Percentiles rank a stretch among this genome's conserved stretches.
These are phyloP conservation scores for Liopterus haemorrhoidalis DNA, from an alignment of 2,888 invertebrate genomes.

Conservation along the genomic window DNA sequence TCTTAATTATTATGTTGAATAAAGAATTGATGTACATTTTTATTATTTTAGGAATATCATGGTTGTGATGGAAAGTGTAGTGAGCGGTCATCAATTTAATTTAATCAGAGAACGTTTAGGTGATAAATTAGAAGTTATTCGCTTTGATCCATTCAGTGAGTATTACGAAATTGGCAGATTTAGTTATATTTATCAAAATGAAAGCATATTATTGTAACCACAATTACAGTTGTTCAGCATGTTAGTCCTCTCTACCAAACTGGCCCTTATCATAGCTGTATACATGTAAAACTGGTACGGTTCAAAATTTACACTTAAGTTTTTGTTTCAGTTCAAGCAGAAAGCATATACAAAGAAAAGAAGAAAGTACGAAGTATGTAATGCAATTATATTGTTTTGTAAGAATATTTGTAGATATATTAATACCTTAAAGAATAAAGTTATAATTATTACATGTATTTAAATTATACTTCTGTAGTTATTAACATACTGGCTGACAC, in stretches of 20 bases:
- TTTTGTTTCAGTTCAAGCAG: constrained; percentile 61
- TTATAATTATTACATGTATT: too few relatives aligned
- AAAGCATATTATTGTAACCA: constrained; percentile 7
- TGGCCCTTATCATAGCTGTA: neutral
- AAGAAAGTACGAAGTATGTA: constrained; percentile 69
- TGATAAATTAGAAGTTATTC: constrained; percentile 70
- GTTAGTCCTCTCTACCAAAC: constrained; percentile 9
- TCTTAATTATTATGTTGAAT: constrained; percentile 7
- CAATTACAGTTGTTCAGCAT: constrained; percentile 10
- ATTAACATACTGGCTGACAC: too few relatives aligned
- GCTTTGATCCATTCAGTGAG: constrained; percentile 77
- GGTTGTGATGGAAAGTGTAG: constrained; percentile 73
- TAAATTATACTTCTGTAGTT: too few relatives aligned
- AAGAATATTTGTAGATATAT: constrained; percentile 3
- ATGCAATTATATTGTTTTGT: constrained; percentile 9
- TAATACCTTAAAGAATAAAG: constrained; percentile 8
- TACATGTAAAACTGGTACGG: neutral
- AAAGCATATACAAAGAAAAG: constrained; percentile 62
- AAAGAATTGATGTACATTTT: constrained; percentile 1
- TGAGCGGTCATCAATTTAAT: constrained; percentile 67
- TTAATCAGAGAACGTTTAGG: constrained; percentile 63
- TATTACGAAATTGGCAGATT: constrained; percentile 32
- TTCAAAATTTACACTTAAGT: constrained; percentile 8
- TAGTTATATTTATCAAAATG: constrained; percentile 4
- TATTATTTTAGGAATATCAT: constrained; percentile 58